phyloP scores from a whole-genome alignment of 2,797 vertebrate genomes.

The Leuciscus waleckii region DNA sequence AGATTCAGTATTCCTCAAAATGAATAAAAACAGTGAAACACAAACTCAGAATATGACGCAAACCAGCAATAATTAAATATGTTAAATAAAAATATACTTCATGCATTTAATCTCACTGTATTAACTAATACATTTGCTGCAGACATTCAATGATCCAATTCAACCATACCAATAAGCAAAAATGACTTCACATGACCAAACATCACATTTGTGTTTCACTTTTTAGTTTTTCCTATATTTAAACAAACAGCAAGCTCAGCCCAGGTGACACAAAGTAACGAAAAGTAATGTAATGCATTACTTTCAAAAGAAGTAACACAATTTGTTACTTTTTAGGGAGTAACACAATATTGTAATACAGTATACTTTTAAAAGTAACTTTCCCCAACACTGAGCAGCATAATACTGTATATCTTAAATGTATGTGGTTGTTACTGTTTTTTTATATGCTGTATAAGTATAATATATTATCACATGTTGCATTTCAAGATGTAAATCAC shows the following conservation, averaged over 20 bases:
- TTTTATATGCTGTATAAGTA: neutral
- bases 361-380: neutral
- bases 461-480: neutral
- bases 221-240: neutral
- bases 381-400: neutral
- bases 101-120: too few relatives aligned
- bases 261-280: neutral
- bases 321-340: neutral
- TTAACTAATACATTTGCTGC: neutral
- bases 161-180: neutral
- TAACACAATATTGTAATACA: neutral
- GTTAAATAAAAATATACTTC: too few relatives aligned
- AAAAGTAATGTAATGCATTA: neutral
- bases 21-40: too few relatives aligned
- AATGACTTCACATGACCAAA: neutral
- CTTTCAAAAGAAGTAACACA: neutral
- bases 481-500: neutral
- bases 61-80: too few relatives aligned
- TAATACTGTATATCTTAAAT: neutral
- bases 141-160: neutral
- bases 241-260: neutral
- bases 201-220: neutral
- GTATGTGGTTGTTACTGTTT: too few relatives aligned
- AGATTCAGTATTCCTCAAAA: too few relatives aligned
- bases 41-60: too few relatives aligned